These are phyloP conservation scores for Florisuga fusca DNA, from an alignment of 2,797 vertebrate genomes.

Conservation along the genomic window DNA sequence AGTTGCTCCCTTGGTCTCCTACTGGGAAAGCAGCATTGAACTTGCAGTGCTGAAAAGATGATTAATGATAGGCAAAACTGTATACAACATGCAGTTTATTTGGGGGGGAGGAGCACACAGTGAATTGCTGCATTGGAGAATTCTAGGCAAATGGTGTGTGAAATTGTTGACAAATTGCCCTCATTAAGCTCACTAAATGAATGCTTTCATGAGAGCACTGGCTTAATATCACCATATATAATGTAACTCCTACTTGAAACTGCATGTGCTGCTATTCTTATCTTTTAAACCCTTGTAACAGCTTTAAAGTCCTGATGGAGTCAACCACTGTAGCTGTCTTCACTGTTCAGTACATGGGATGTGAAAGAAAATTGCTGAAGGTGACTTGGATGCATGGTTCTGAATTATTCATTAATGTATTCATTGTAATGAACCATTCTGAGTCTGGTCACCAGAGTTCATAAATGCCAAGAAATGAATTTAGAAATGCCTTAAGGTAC, in stretches of 20 bases:
- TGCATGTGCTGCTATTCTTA: slow-evolving; percentile 45
- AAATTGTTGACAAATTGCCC: slow-evolving; percentile 85
- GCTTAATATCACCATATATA: slow-evolving; percentile 55
- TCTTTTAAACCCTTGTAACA: slow-evolving; percentile 54
- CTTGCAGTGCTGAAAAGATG: slow-evolving; percentile 74
- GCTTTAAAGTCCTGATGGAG: slow-evolving; percentile 30
- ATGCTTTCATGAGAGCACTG: slow-evolving; percentile 62
- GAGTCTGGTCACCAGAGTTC: background rate
- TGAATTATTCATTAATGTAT: slow-evolving; percentile 64
- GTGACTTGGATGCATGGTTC: background rate
- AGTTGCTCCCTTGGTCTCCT: slow-evolving; percentile 47
- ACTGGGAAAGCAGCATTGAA: slow-evolving; percentile 68
- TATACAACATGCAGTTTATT: slow-evolving; percentile 71
- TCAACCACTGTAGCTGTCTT: slow-evolving; percentile 32
- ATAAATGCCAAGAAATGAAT: background rate
- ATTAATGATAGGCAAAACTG: slow-evolving; percentile 77
- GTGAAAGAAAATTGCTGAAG: slow-evolving; percentile 4
- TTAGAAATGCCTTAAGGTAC: background rate
- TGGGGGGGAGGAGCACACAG: slow-evolving; percentile 54
- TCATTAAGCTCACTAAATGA: slow-evolving; percentile 79
- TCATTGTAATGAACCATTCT: background rate
- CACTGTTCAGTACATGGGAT: background rate
- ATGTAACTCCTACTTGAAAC: slow-evolving; percentile 37
- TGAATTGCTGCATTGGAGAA: slow-evolving; percentile 67
- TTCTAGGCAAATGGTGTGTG: slow-evolving; percentile 81